Evolutionary conservation across 2,113 vertebrate species (phyloP), one percentile per base, ranked within the genome.

Genomic region (Puntigrus tetrazona): DNA sequence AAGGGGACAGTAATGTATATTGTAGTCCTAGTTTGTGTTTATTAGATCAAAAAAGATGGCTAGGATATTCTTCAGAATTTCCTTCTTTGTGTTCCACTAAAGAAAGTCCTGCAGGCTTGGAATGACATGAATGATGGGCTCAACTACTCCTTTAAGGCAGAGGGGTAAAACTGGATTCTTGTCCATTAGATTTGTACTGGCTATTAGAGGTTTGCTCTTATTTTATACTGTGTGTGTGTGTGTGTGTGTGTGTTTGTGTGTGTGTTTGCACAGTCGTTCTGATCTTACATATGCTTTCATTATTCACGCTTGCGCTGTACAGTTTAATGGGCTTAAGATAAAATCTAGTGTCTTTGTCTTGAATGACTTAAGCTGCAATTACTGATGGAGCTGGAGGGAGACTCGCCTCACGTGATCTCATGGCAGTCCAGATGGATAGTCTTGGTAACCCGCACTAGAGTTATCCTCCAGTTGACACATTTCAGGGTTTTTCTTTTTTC

Each of bases 321-420:
- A 59, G 43, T 85, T 70, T 78, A 59, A 72, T 45, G 50, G 76
- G 63, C 79, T 70, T 81, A 70, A 59, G 83, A 85, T 79, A 25
- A 38, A 69, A 57, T 78, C 75, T 52, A 31, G 65, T 78, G 61
- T 65, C 22, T 57, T 74, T 82, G 78, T 67, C 45, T 25, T 38
- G 59, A 86, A 65, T 57, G 84, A 77, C 73, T 82, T 76, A 69
- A 80, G 36, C 72, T 69, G 43, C 61, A 75, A 77, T 67, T 76
- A 82, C 70, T 45, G 43, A 61, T 69, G 65, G 70, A 55, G 65
- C 47, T 67, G n/a, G 36, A 50, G 69, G 34, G 78, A 25, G 8
- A 57, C 18, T 36, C 34, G 1, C 67, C 50, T 85, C 16, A 59
- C 29, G 11, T 70, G 65, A 84, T 78, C 59, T 31, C n/a, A 50